Percentiles rank a stretch among this genome's conserved stretches.
Evolutionary conservation across 2,113 vertebrate genomes (phyloP).

Genomic region (Piaya cayana): DNA sequence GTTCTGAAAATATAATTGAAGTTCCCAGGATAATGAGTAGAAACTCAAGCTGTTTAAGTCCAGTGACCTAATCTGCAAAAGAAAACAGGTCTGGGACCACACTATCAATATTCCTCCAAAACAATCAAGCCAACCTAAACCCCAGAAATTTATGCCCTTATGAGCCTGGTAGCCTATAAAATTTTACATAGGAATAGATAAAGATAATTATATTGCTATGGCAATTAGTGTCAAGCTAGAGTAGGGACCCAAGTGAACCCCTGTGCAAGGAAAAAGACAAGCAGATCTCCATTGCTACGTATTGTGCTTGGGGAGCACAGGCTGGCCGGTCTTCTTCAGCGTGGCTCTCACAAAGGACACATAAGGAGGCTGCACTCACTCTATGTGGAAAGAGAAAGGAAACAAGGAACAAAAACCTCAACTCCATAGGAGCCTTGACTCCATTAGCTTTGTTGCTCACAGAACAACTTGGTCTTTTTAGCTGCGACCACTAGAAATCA

Average conservation of each 20-base stretch:
- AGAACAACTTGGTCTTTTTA: slow-evolving; percentile 22
- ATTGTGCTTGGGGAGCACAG: background rate
- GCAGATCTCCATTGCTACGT: background rate
- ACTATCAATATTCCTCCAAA: background rate
- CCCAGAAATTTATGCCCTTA: background rate
- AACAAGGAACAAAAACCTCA: background rate
- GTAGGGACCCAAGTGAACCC: background rate
- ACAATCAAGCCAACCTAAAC: background rate
- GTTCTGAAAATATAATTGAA: background rate
- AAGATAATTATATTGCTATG: background rate
- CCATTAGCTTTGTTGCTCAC: background rate
- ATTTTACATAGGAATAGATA: background rate
- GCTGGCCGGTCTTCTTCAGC: background rate
- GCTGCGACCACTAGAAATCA: background rate
- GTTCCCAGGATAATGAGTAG: background rate
- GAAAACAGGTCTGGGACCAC: background rate
- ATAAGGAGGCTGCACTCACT: background rate
- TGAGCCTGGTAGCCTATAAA: background rate
- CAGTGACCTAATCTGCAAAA: background rate
- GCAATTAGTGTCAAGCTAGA: background rate
- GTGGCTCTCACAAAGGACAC: background rate
- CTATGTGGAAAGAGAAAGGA: background rate
- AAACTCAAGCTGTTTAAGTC: background rate
- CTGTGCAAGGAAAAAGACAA: background rate
- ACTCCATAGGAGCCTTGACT: background rate